Base-by-base conservation (phyloP, 2,797 vertebrate genomes). In the Tragelaphus oryx region DNA sequence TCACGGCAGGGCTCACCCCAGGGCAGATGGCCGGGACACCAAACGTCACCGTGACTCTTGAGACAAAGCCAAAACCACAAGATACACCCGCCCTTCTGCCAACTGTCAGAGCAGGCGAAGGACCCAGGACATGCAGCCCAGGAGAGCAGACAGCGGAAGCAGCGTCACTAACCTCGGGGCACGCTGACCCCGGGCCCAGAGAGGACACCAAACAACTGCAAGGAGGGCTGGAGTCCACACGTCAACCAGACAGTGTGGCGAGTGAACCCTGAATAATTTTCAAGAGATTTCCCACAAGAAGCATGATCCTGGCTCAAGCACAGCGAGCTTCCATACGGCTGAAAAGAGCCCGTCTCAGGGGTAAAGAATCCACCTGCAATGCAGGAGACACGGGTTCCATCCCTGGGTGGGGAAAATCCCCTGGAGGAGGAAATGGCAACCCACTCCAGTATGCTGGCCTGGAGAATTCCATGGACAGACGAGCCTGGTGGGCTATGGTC, bases 1-100 rank as follows among this genome's bases (percentile, higher is more conserved):
- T 33, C 17, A 33, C 1, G 12, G n/a, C 0, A 6, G 50, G 22
- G 17, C 6, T 2, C 54, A 14, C 26, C 11, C 7, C 46, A 46
- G 28, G 48, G 33, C 20, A 13, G 30, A 59, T 0, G 11, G 59
- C 33, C 44, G 13, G 33, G 79, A 81, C 46, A 8, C 17, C 89
- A 71, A 8, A 55, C n/a, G 18, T 76, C 18, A 37, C 18, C 33
- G 75, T n/a, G 50, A 54, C 54, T 78, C 52, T 79, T 11, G 5
- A 65, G 22, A 60, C 14, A 4, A 55, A 88, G 48, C 37, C 7
- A 20, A 48, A 22, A 12, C 24, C 5, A 71, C 8, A 3, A 37
- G 24, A 22, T 7, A 20, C 2, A 4, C 2, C 83, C 3, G 16
- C 26, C 65, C 46, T 46, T 48, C 60, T 79, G 80, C n/a, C 14